Percentiles rank a stretch among this genome's conserved stretches.
Conservation (phyloP, 2,113 vertebrate genomes). For the Propithecus coquereli region DNA sequence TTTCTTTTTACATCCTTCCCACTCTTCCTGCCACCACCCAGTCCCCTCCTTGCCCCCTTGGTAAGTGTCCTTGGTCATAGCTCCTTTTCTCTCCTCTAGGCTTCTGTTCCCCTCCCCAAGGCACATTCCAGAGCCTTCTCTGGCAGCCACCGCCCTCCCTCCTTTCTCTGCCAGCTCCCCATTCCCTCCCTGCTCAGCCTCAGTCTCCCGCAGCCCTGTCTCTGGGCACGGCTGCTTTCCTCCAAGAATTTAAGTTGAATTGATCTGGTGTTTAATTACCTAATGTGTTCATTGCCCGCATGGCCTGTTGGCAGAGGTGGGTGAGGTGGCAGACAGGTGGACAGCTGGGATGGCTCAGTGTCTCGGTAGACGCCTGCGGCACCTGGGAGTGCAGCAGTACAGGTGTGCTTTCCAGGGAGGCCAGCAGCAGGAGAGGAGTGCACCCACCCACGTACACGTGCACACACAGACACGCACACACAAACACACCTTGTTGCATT, state of each 20-base stretch:
- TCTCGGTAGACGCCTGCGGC: neutral
- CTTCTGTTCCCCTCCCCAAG: neutral
- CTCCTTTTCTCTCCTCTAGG: neutral
- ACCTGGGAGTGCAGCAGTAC: neutral
- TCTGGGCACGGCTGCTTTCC: constrained; percentile 71
- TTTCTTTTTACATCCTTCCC: rapidly evolving
- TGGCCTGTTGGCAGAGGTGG: constrained; percentile 71
- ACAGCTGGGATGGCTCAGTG: neutral
- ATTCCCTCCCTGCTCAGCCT: neutral
- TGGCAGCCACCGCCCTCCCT: neutral
- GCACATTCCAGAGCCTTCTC: neutral
- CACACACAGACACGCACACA: neutral
- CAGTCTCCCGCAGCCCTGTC: constrained; percentile 42
- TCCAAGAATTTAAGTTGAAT: constrained; percentile 76
- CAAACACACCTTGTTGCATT: neutral
- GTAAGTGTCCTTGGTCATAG: neutral
- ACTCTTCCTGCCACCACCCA: neutral
- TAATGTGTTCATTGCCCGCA: constrained; percentile 73
- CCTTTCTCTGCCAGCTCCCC: neutral
- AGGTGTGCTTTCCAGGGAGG: neutral
- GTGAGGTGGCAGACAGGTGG: neutral
- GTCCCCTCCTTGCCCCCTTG: constrained; percentile 43
- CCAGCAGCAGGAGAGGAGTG: neutral
- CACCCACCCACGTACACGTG: too few relatives aligned
- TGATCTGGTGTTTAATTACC: constrained; percentile 81